Evolutionary conservation across 35 echinoderm and acorn worm genomes (phyloP).

Genomic region (Eucidaris tribuloides): DNA sequence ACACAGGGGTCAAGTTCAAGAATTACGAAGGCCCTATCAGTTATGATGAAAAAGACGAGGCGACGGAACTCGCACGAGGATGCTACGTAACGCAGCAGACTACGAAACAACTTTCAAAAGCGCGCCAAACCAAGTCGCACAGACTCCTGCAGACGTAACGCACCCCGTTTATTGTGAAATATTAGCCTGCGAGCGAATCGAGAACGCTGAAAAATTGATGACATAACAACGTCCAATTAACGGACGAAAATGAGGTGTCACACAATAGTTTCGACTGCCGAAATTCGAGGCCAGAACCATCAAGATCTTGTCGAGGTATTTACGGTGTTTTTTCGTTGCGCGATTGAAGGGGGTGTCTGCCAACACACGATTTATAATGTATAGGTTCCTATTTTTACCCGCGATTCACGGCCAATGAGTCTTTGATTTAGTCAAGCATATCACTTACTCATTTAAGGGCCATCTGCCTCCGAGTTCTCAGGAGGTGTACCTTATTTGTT

Average conservation of each 20-base stretch:
- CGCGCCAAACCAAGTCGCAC: too few species aligned
- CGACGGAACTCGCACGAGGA: too few species aligned
- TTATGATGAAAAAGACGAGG: too few species aligned
- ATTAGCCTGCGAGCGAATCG: too few species aligned
- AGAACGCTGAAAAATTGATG: conserved; percentile 23
- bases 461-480: background rate
- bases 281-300: background rate
- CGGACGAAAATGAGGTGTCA: background rate
- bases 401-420: conserved; percentile 11
- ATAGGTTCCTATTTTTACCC: conserved; percentile 24
- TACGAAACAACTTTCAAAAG: too few species aligned
- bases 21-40: too few species aligned
- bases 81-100: too few species aligned
- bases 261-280: background rate
- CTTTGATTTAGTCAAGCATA: conserved; percentile 30
- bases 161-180: too few species aligned
- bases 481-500: conserved; percentile 27
- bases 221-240: conserved; percentile 38
- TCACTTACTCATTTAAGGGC: conserved; percentile 22
- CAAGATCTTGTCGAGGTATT: background rate
- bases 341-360: conserved; percentile 9
- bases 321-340: background rate
- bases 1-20: too few species aligned
- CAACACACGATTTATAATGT: conserved; percentile 8
- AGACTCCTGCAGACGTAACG: too few species aligned